phyloP scores from a whole-genome alignment of 2,113 vertebrate genomes.

The Daphoenositta chrysoptera region DNA sequence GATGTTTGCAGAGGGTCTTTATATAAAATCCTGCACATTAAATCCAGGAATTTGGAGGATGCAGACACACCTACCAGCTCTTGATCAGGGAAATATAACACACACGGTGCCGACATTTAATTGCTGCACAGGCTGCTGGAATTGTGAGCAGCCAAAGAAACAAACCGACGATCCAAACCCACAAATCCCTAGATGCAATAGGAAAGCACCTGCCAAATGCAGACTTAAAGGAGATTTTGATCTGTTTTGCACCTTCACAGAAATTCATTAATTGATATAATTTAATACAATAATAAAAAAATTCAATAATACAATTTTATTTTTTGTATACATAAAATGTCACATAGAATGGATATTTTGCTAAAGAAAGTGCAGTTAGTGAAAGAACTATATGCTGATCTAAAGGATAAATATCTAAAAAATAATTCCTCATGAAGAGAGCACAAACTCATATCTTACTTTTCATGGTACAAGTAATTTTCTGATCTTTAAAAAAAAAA shows the following conservation, averaged over 20 bases:
- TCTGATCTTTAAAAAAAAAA: neutral
- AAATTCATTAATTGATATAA: neutral
- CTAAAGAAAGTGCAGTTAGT: neutral
- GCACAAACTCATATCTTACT: neutral
- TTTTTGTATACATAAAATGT: neutral
- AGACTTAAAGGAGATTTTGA: neutral
- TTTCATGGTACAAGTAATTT: neutral
- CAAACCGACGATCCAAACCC: neutral
- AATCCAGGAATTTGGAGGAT: neutral
- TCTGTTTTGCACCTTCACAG: neutral
- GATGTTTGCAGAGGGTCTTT: neutral
- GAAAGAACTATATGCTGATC: neutral
- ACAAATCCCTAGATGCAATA: neutral
- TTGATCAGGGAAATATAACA: neutral
- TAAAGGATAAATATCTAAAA: neutral
- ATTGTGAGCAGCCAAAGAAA: neutral
- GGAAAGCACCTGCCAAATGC: neutral
- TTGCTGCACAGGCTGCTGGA: neutral
- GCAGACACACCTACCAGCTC: neutral
- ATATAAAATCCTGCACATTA: neutral
- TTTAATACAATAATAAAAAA: neutral
- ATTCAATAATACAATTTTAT: neutral
- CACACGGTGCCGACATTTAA: neutral
- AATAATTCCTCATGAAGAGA: neutral
- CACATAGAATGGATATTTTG: neutral